These are phyloP conservation scores for Pantherophis alleghaniensis DNA, from an alignment of 2,797 vertebrate genomes.

Conservation along the genomic window DNA sequence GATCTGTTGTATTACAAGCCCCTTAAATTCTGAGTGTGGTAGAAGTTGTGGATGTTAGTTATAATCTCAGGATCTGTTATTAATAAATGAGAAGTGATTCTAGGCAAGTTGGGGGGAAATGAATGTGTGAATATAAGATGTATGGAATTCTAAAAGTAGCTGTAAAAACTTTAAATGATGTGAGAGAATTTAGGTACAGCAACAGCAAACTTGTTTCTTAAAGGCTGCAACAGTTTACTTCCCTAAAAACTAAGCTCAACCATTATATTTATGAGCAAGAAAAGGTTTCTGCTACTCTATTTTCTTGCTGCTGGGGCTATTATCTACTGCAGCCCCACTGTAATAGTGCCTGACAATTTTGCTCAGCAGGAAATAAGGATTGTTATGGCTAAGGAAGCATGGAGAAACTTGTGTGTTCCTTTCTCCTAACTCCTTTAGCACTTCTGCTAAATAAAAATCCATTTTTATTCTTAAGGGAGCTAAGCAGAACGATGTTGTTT, in stretches of 20 bases:
- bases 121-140: not conserved
- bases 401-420: conserved; percentile 54
- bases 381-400: conserved; percentile 55
- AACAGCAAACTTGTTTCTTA: not conserved
- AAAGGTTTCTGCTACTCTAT: conserved; percentile 6
- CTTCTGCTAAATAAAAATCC: conserved; percentile 78
- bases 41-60: not conserved
- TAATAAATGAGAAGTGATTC: not conserved
- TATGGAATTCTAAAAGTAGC: not conserved
- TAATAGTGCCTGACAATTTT: conserved; percentile 30
- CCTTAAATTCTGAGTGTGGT: not conserved
- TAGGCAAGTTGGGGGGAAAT: not conserved
- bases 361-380: conserved; percentile 45
- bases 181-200: not conserved
- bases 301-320: not conserved
- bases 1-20: not conserved
- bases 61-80: not conserved
- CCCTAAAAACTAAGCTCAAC: not conserved
- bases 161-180: conserved; percentile 14
- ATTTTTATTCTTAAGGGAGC: conserved; percentile 74
- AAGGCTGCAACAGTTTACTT: not conserved
- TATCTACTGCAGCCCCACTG: conserved; percentile 24
- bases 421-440: conserved; percentile 56
- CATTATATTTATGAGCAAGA: not conserved
- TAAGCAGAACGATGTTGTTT: conserved; percentile 72